A percentile compares a stretch with the other conserved stretches of the same genome.
These are phyloP conservation scores for Xanthia togata DNA, from an alignment of 2,888 invertebrate species.

Conservation along the genomic window DNA sequence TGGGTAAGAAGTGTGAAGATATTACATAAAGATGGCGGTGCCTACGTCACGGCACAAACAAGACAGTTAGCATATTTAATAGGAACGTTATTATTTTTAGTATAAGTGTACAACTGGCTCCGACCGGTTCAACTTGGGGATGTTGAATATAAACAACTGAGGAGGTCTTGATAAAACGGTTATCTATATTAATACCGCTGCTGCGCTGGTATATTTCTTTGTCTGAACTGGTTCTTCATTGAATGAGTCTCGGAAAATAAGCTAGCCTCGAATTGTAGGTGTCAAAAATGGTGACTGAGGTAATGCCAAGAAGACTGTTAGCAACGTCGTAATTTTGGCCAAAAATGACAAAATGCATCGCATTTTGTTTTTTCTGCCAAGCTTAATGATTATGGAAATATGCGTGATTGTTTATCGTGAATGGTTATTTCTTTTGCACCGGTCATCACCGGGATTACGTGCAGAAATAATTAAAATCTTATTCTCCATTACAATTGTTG, in stretches of 20 bases:
- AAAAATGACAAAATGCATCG: too few relatives aligned
- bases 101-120: constrained; percentile 42
- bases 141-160: constrained; percentile 9
- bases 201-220: constrained; percentile 19
- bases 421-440: not conserved
- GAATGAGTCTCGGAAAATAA: not conserved
- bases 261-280: not conserved
- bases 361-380: too few relatives aligned
- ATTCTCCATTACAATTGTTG: not conserved
- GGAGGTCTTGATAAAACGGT: constrained; percentile 37
- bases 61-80: constrained; percentile 76
- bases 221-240: constrained; percentile 5
- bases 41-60: constrained; percentile 71
- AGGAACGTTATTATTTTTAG: constrained; percentile 71
- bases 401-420: not conserved
- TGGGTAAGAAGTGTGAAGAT: constrained; percentile 25
- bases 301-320: constrained; percentile 11
- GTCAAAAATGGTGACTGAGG: not conserved
- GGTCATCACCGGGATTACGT: not conserved
- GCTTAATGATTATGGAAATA: not conserved
- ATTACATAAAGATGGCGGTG: constrained; percentile 44
- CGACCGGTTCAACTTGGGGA: constrained; percentile 27
- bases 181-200: constrained; percentile 10
- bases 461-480: constrained; percentile 1
- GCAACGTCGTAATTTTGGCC: not conserved